Conservation (phyloP, 2,888 invertebrate species). For the Tetrapedia diversipes region DNA sequence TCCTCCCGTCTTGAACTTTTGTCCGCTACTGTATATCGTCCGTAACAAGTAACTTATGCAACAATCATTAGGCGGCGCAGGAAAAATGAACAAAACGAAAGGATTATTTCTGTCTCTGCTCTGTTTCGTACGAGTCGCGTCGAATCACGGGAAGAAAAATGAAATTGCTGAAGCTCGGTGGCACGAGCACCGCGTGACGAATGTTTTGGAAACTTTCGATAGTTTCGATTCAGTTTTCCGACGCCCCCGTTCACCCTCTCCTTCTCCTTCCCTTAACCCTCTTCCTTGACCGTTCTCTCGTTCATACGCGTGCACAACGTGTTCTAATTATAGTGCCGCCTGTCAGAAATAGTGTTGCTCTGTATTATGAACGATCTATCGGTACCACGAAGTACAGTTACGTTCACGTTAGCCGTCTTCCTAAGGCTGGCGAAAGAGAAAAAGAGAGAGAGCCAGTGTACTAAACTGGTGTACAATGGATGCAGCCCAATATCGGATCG, state of each 20-base stretch:
- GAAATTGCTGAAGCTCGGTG: conserved; percentile 19
- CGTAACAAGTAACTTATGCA: too few relatives aligned
- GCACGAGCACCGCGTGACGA: conserved; percentile 31
- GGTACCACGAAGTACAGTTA: conserved; percentile 71
- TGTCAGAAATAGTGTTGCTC: conserved; percentile 71
- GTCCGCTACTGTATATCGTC: too few relatives aligned
- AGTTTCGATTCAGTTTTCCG: conserved; percentile 26
- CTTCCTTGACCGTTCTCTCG: conserved; percentile 7
- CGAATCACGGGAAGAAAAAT: neutral
- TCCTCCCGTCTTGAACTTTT: too few relatives aligned
- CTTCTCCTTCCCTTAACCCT: neutral
- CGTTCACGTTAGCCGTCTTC: conserved; percentile 57
- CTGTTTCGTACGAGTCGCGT: too few relatives aligned
- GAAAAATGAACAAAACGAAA: too few relatives aligned
- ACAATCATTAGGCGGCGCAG: too few relatives aligned
- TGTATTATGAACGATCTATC: conserved; percentile 69
- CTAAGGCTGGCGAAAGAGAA: conserved; percentile 18
- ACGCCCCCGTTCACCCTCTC: neutral
- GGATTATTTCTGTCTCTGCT: too few relatives aligned
- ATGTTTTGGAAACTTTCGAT: conserved; percentile 53
- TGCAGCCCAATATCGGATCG: conserved; percentile 12
- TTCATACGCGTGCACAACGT: conserved; percentile 61
- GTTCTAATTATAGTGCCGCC: conserved; percentile 73
- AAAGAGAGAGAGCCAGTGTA: conserved; percentile 18
- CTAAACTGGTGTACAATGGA: conserved; percentile 17